Percentiles rank a stretch among this genome's conserved stretches.
Conservation (phyloP, 2,888 invertebrate genomes). For the Sminthurinus aureus region DNA sequence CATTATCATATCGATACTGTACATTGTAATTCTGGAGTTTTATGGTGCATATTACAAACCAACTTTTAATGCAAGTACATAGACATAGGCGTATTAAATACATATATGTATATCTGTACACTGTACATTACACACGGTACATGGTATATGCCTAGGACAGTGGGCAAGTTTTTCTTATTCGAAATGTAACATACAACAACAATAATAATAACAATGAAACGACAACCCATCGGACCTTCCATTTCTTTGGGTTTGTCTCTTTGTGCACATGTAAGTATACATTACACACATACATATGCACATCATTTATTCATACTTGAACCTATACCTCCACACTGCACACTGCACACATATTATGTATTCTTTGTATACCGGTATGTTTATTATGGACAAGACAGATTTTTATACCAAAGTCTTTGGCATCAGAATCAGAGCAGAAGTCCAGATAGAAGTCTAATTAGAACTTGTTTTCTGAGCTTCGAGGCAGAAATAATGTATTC, state of each 20-base stretch:
- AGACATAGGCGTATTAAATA: too few species aligned
- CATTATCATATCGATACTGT: neutral
- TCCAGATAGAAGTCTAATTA: conserved; percentile 40
- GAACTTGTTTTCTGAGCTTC: conserved; percentile 47
- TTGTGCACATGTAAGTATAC: neutral
- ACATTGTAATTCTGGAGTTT: neutral
- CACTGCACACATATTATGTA: neutral
- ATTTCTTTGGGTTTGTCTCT: conserved; percentile 3
- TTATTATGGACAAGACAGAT: neutral
- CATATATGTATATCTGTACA: too few species aligned
- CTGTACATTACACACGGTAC: too few species aligned
- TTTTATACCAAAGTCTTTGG: neutral
- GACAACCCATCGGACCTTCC: neutral
- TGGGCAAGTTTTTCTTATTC: neutral
- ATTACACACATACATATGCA: neutral
- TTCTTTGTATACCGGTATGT: neutral
- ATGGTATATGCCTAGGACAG: neutral
- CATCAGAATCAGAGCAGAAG: conserved; percentile 47
- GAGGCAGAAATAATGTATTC: conserved; percentile 45
- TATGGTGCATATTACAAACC: neutral
- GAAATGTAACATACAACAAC: neutral
- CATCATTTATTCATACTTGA: neutral
- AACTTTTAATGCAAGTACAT: neutral
- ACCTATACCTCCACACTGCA: too few species aligned
- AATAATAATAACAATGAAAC: neutral